Evolutionary conservation across 2,797 vertebrate species (phyloP).

Genomic region (Linurgus olivaceus): DNA sequence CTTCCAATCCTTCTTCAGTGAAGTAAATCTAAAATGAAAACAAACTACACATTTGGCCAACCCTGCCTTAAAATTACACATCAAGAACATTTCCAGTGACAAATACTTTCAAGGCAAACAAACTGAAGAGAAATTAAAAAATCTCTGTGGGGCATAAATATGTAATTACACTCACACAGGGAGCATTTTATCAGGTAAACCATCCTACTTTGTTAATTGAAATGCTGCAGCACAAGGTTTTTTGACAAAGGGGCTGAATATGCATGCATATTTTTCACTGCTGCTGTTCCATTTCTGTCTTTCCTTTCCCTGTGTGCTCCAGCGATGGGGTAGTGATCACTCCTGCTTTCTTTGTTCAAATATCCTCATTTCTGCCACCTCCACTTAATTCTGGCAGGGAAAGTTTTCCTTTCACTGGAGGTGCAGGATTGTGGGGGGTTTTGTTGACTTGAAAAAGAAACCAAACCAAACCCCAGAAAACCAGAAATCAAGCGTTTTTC

Average conservation of each 20-base stretch:
- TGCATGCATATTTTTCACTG: slow-evolving; percentile 44
- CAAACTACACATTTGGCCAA: slow-evolving; percentile 69
- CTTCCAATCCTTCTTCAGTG: slow-evolving; percentile 61
- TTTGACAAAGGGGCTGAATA: slow-evolving; percentile 75
- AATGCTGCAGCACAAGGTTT: slow-evolving; percentile 76
- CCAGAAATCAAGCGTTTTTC: neutral
- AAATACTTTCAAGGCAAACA: slow-evolving; percentile 86
- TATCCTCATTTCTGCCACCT: slow-evolving; percentile 16
- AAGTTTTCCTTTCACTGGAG: slow-evolving; percentile 21
- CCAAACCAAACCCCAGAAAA: neutral
- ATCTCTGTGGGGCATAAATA: slow-evolving; percentile 87
- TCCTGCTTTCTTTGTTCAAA: slow-evolving; percentile 54
- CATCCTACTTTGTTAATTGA: slow-evolving; percentile 86
- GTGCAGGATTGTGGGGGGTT: neutral
- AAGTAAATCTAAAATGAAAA: slow-evolving; percentile 77
- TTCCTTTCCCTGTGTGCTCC: slow-evolving; percentile 17
- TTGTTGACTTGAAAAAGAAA: neutral
- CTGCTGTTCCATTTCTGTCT: slow-evolving; percentile 45
- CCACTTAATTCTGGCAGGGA: neutral
- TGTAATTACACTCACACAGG: slow-evolving; percentile 86
- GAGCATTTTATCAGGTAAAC: slow-evolving; percentile 88
- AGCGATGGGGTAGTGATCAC: slow-evolving; percentile 35
- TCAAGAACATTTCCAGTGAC: slow-evolving; percentile 80
- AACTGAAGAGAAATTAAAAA: slow-evolving; percentile 87
- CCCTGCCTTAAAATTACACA: slow-evolving; percentile 76